These are phyloP conservation scores for Ophioninae sp. DNA, from an alignment of 2,888 invertebrate species.

Conservation along the genomic window DNA sequence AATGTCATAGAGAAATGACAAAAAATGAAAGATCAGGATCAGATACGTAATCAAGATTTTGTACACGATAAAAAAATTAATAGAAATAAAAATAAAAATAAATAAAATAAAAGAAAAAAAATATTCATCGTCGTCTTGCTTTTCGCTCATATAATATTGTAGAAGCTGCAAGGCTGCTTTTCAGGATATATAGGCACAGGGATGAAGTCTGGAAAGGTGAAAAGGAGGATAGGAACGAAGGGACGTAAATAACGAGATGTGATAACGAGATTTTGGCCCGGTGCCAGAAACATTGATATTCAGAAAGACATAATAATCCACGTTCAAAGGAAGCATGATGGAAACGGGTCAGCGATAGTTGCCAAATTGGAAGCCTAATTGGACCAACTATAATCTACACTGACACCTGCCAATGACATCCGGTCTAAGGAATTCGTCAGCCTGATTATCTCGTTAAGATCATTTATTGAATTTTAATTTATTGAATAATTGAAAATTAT, in stretches of 20 bases:
- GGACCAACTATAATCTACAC: conserved; percentile 47
- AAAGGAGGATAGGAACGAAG: neutral
- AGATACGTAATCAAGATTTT: neutral
- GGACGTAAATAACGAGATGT: conserved; percentile 30
- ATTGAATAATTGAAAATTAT: no score
- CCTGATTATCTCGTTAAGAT: neutral
- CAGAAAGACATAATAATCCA: conserved; percentile 18
- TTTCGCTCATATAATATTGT: neutral
- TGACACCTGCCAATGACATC: conserved; percentile 20
- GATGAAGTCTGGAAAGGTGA: neutral
- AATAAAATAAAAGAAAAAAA: no score
- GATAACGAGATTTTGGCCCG: conserved; percentile 56
- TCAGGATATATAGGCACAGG: neutral
- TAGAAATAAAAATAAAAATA: no score
- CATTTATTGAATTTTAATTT: no score
- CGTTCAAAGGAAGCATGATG: conserved; percentile 4
- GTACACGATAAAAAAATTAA: neutral
- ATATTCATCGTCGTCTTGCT: neutral
- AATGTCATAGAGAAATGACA: conserved; percentile 61
- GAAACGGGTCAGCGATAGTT: conserved; percentile 53
- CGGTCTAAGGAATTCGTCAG: neutral
- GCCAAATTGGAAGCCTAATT: conserved; percentile 54
- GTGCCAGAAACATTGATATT: conserved; percentile 50
- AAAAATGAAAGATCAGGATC: neutral
- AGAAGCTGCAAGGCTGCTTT: neutral